These are phyloP conservation scores for Drosophila pseudotakahashii DNA, from an alignment of 2,888 invertebrate species.

Conservation along the genomic window DNA sequence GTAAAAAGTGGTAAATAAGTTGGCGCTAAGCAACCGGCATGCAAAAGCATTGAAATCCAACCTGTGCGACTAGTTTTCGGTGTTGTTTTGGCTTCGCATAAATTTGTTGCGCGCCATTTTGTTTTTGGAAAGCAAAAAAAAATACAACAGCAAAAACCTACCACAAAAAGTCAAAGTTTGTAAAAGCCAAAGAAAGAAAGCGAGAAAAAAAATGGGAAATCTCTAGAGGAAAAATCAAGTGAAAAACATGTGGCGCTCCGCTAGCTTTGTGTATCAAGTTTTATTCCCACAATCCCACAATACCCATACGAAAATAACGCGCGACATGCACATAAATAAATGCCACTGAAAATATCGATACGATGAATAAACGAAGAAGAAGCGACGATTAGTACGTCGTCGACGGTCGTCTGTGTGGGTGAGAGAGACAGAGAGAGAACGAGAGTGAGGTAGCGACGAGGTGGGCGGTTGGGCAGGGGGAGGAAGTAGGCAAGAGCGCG, in stretches of 20 bases:
- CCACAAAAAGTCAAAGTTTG: constrained; percentile 27
- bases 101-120: constrained; percentile 74
- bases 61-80: constrained; percentile 2
- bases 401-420: constrained; percentile 54
- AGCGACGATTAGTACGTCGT: constrained; percentile 74
- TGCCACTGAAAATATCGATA: constrained; percentile 76
- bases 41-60: constrained; percentile 16
- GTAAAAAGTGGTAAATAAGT: constrained; percentile 22
- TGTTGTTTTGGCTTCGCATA: constrained; percentile 51
- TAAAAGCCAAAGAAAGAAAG: constrained; percentile 3
- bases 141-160: constrained; percentile 37
- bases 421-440: constrained; percentile 8
- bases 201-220: neutral
- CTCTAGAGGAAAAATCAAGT: constrained; percentile 7
- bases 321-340: constrained; percentile 63
- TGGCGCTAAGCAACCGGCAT: constrained; percentile 1
- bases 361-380: constrained; percentile 77
- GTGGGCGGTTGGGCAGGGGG: constrained; percentile 8
- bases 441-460: too few relatives aligned
- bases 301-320: constrained; percentile 59
- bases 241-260: constrained; percentile 37
- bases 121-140: constrained; percentile 68
- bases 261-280: constrained; percentile 32
- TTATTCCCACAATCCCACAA: constrained; percentile 22
- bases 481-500: neutral